Base-by-base conservation (phyloP, 2,888 invertebrate species). In the Microchrysa polita region DNA sequence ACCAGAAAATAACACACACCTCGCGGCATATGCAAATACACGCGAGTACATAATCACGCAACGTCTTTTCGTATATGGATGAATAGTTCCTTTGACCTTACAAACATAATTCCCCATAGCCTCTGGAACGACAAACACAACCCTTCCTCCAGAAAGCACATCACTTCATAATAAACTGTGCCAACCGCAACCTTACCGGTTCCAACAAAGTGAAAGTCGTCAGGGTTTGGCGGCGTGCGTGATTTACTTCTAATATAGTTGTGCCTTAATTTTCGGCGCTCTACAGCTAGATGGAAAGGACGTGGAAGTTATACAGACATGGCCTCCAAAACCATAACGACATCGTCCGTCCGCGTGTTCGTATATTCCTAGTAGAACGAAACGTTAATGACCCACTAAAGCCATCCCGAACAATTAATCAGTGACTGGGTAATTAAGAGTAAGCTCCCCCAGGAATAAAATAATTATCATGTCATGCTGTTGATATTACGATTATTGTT, bases 391-490 rank as follows among this genome's bases (percentile, higher is more conserved):
- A 57, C 69, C 69, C 20, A 55, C 16, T 69, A 42, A 22, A 34
- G 69, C 2, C 55, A 14, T 14, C 48, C 48, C 12, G 40, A 69
- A 55, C 69, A 57, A 69, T 69, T 69, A 69, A 69, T 69, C 69
- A 55, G 69, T 40, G 57, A 16, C 57, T 57, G 55, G 57, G 42
- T 69, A 57, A 69, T 69, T 40, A 69, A 34, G n/a, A n/a, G 18
- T 18, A 55, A 69, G 23, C 52, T n/a, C 67, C 57, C 57, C 57
- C 57, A 55, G 57, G 57, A 18, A 55, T 55, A 22, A 69, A 69
- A 57, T 57, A 69, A 69, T 57, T 69, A 69, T 69, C 69, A 69
- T 57, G 69, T 69, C 69, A 69, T 57, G 69, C 69, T 69, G 16
- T 42, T 40, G 57, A 40, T 57, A 69, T 69, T 69, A 22, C 34